Base-by-base conservation (phyloP, 2,113 vertebrate species). In the Nibea coibor region DNA sequence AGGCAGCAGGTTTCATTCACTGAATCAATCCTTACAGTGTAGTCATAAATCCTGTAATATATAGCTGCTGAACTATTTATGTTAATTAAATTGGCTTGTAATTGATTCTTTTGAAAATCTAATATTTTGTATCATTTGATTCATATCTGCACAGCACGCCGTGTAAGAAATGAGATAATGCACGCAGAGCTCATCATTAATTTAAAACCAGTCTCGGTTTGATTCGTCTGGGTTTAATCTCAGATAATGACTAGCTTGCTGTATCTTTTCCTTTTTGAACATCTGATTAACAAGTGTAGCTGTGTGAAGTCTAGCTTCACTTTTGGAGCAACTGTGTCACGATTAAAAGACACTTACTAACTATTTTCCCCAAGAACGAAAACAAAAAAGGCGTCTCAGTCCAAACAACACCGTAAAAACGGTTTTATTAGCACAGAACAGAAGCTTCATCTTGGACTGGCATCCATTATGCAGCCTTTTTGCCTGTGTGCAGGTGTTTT, bases 121-220 rank as follows among this genome's bases (percentile, higher is more conserved):
- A 50, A 20, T 31, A n/a, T 61, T 75, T 28, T 59, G 22, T 28
- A 15, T 56, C 31, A 24, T 42, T 39, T 65, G 57, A 67, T 61
- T 57, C 10, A 42, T 28, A 1, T 66, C 39, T 78, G 43, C 50
- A 51, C 63, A 12, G 45, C 50, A 57, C 19, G 8, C 17, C 61
- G 20, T 22, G 48, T 54, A 35, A 19, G 31, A 47, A 58, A 72
- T 69, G 48, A 54, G 16, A 65, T 62, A 43, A 74, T 63, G 64
- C 51, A 22, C 17, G 28, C 9, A 24, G 35, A 54, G 50, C 31
- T n/a, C 20, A 61, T 80, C 11, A 65, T 61, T 73, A 48, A 58
- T 35, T 47, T 35, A 10, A 70, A 69, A 17, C 50, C 54, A 45
- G 24, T 12, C 10, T 28, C 26, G 24, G n/a, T 65, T 57, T 59